These are phyloP conservation scores for Platycheirus rosarum DNA, from an alignment of 2,888 invertebrate species.

Conservation along the genomic window DNA sequence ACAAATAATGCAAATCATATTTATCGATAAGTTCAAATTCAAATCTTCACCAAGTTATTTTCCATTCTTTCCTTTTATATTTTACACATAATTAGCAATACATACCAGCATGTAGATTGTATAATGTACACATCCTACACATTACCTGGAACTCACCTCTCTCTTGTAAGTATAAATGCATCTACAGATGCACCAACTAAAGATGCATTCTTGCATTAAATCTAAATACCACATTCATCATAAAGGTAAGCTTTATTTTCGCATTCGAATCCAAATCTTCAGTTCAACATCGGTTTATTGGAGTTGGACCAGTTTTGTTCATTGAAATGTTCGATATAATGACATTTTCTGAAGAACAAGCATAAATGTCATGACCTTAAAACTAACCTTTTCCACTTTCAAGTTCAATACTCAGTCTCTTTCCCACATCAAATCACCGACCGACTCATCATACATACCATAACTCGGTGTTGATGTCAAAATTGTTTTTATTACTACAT, in stretches of 20 bases:
- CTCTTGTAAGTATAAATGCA: not conserved
- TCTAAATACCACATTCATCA: conserved; percentile 42
- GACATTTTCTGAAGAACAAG: conserved; percentile 43
- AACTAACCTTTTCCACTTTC: conserved; percentile 39
- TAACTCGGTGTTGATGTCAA: conserved; percentile 19
- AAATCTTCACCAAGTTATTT: conserved; percentile 1
- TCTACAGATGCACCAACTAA: conserved; percentile 5
- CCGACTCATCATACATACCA: conserved; percentile 9
- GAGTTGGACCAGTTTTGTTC: conserved; percentile 40
- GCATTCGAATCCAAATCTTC: conserved; percentile 30
- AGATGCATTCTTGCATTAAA: conserved; percentile 16
- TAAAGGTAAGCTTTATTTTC: conserved; percentile 27
- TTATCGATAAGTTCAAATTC: conserved; percentile 38
- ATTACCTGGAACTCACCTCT: conserved; percentile 17
- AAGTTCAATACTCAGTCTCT: conserved; percentile 39
- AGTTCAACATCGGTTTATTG: conserved; percentile 29
- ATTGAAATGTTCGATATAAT: conserved; percentile 45
- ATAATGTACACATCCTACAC: conserved; percentile 13
- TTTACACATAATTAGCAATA: conserved; percentile 21
- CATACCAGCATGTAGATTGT: conserved; percentile 2
- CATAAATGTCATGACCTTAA: conserved; percentile 45
- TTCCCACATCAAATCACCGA: conserved; percentile 3
- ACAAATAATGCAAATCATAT: conserved; percentile 25
- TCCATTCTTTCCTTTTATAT: conserved; percentile 15
- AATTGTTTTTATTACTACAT: conserved; percentile 33